Evolutionary conservation across 2,113 vertebrate genomes (phyloP).

Genomic region (Triplophysa siluroides): DNA sequence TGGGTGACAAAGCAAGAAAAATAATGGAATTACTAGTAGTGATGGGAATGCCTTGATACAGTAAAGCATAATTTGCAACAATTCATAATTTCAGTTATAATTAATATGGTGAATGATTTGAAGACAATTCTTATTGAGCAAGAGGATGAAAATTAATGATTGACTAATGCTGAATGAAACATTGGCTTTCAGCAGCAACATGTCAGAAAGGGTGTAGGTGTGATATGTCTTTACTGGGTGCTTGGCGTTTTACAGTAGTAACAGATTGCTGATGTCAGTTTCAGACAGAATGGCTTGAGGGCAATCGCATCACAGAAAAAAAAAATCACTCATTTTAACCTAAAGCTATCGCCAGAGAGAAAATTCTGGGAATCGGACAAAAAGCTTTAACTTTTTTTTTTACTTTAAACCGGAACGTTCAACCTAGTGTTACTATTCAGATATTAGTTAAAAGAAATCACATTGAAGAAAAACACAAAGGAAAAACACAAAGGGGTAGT

Average conservation of each 20-base stretch:
- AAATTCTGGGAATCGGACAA: not conserved
- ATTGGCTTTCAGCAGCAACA: slow-evolving; percentile 67
- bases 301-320: not conserved
- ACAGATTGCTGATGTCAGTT: slow-evolving; percentile 65
- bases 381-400: not conserved
- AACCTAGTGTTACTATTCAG: not conserved
- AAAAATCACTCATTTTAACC: not conserved
- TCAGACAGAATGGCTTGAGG: slow-evolving; percentile 7
- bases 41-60: too few relatives aligned
- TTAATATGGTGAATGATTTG: not conserved
- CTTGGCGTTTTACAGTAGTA: slow-evolving; percentile 51
- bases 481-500: not conserved
- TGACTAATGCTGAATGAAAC: slow-evolving; percentile 72
- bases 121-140: slow-evolving; percentile 54
- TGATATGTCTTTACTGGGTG: slow-evolving; percentile 67
- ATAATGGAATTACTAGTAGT: not conserved
- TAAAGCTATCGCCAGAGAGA: not conserved
- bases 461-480: not conserved
- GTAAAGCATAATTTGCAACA: too few relatives aligned
- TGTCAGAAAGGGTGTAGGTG: slow-evolving; percentile 66
- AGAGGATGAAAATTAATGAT: slow-evolving; percentile 73
- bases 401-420: not conserved
- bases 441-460: not conserved
- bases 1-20: not conserved
- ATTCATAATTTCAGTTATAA: too few relatives aligned